Base-by-base conservation (phyloP, 2,797 vertebrate genomes). In the Dendrocincla fuliginosa region DNA sequence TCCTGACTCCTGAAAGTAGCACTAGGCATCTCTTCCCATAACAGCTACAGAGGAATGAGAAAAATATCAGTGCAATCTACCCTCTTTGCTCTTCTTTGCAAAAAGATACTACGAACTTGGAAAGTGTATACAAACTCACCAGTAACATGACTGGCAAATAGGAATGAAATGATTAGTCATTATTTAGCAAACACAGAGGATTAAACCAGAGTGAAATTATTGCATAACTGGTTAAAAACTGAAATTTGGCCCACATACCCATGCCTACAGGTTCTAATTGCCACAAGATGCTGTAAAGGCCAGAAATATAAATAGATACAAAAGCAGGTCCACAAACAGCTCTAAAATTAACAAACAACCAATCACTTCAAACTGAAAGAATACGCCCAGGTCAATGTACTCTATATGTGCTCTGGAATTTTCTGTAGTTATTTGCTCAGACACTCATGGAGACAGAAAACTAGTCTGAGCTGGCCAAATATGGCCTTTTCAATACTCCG, bases 321-420 rank as follows among this genome's bases (percentile, higher is more conserved):
- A 90, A 90, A 73, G 0, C 30, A 91, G 47, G 91, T n/a, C 73
- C 57, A 95, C 52, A 69, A 84, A 59, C 74, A 95, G 63, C 67
- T 90, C 73, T 32, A n/a, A 90, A 93, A 94, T 86, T 91, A 93
- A 81, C 57, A 35, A 91, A 52, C 47, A 88, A 88, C 85, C 37
- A 76, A 64, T 11, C 41, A 85, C 23, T n/a, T 77, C 82, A 80
- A 87, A 90, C 50, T 65, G 79, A 78, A 90, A 78, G 60, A 91
- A 95, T 30, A 56, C 2, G 0, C 50, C 49, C 83, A 78, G 69
- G 74, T 93, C 83, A 88, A n/a, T 49, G 87, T 63, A 84, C 59
- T 77, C 46, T n/a, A 28, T 6, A 79, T 1, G 0, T 19, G 67
- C 74, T 61, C 33, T 10, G 46, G 42, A 71, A 78, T 93, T 88